Percentiles rank a stretch among this genome's conserved stretches.
These are phyloP conservation scores for Clarias laeviceps DNA, from an alignment of 2,797 vertebrate genomes.

Conservation along the genomic window DNA sequence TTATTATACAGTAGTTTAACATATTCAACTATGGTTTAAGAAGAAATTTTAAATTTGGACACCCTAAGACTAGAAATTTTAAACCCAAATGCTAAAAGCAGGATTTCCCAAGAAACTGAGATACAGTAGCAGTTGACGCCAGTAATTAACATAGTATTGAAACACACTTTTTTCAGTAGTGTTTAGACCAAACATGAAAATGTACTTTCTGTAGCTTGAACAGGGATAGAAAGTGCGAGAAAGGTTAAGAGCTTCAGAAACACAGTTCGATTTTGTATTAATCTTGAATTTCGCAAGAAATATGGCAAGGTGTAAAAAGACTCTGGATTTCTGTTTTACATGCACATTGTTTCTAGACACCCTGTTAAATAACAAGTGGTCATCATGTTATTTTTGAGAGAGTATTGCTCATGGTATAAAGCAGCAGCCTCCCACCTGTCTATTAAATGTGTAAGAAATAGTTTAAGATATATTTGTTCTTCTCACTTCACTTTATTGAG, in stretches of 20 bases:
- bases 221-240: constrained; percentile 40
- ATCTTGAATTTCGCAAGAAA: not conserved
- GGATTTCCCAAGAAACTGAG: not conserved
- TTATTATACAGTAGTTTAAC: too few relatives aligned
- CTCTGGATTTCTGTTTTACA: not conserved
- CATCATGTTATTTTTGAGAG: not conserved
- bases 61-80: too few relatives aligned
- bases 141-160: not conserved
- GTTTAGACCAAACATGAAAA: not conserved
- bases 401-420: not conserved
- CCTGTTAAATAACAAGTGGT: not conserved
- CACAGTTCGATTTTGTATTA: not conserved
- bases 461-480: not conserved
- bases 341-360: not conserved
- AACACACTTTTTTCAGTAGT: not conserved
- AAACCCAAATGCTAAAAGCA: not conserved
- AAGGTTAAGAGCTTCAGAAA: not conserved
- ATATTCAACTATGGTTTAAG: too few relatives aligned
- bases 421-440: not conserved
- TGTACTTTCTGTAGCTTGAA: constrained; percentile 52
- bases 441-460: not conserved
- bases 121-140: too few relatives aligned
- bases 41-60: too few relatives aligned
- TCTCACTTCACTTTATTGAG: not conserved
- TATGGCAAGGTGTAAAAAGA: not conserved